phyloP scores from a whole-genome alignment of 2,888 invertebrate genomes.

The Drosophila anomalata region DNA sequence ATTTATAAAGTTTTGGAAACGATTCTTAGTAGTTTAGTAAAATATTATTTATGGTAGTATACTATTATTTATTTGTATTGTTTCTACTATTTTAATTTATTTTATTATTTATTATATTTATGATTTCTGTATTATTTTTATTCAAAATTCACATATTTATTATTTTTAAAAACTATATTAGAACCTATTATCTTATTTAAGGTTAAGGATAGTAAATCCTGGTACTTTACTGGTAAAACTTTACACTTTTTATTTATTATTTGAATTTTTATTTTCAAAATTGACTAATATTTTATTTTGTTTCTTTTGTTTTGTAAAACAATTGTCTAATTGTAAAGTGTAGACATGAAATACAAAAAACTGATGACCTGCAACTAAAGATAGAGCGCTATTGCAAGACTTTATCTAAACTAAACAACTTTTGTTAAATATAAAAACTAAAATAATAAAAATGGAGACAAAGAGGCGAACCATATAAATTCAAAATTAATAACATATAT shows the following conservation, averaged over 20 bases:
- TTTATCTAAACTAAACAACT: slow-evolving; percentile 75
- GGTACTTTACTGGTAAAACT: background rate
- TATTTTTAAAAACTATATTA: background rate
- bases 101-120: background rate
- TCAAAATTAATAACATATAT: slow-evolving; percentile 10
- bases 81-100: background rate
- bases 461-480: slow-evolving; percentile 10
- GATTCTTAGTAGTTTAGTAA: background rate
- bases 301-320: slow-evolving; percentile 50
- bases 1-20: too few relatives aligned
- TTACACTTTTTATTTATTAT: background rate
- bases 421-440: slow-evolving; percentile 48
- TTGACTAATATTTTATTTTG: slow-evolving; percentile 35
- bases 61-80: background rate
- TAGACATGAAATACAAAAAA: slow-evolving; percentile 56
- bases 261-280: slow-evolving; percentile 23
- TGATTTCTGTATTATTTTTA: background rate
- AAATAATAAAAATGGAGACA: background rate
- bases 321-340: slow-evolving; percentile 60
- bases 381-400: slow-evolving; percentile 73
- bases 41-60: background rate
- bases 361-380: slow-evolving; percentile 59
- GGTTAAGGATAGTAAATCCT: background rate
- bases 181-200: background rate
- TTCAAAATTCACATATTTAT: background rate